Percentiles rank a stretch among this genome's conserved stretches.
phyloP scores from a whole-genome alignment of 1,140 invertebrate genomes.

The Nilaparvata lugens region DNA sequence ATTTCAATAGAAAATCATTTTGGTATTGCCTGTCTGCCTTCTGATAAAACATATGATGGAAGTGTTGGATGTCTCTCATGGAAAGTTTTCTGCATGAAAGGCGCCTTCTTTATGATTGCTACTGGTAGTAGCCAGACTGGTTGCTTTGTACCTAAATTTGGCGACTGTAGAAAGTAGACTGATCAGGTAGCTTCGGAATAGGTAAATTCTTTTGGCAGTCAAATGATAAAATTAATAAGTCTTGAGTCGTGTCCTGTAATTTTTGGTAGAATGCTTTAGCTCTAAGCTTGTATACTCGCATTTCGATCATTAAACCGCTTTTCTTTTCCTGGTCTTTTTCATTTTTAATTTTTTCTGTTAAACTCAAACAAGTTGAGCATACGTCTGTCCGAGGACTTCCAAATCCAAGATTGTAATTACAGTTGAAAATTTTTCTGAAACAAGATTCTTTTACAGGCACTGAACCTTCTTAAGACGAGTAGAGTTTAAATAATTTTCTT shows the following conservation, averaged over 20 bases:
- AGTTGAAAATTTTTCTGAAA: constrained; percentile 21
- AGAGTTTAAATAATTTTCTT: constrained; percentile 5
- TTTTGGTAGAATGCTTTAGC: constrained; percentile 30
- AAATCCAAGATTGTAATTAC: constrained; percentile 22
- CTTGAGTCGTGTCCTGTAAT: constrained; percentile 25
- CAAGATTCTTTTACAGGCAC: constrained; percentile 13
- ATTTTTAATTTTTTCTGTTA: constrained; percentile 19
- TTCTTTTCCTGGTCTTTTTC: constrained; percentile 8
- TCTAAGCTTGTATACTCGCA: constrained; percentile 26
- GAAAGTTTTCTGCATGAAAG: no score
- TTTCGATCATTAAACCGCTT: constrained; percentile 20
- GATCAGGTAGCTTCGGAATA: constrained; percentile 31
- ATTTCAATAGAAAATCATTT: not conserved
- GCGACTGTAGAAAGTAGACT: constrained; percentile 28
- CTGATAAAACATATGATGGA: not conserved
- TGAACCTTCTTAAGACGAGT: not conserved
- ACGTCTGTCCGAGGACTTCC: not conserved
- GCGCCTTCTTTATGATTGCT: no score
- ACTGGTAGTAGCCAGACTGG: no score
- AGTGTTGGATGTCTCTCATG: no score
- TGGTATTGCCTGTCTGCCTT: not conserved
- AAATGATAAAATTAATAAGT: constrained; percentile 27
- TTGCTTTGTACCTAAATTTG: constrained; percentile 29
- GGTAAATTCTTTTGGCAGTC: constrained; percentile 34
- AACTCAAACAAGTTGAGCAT: constrained; percentile 6